Conservation (phyloP, 2,797 vertebrate genomes). For the Diplodus puntazzo region DNA sequence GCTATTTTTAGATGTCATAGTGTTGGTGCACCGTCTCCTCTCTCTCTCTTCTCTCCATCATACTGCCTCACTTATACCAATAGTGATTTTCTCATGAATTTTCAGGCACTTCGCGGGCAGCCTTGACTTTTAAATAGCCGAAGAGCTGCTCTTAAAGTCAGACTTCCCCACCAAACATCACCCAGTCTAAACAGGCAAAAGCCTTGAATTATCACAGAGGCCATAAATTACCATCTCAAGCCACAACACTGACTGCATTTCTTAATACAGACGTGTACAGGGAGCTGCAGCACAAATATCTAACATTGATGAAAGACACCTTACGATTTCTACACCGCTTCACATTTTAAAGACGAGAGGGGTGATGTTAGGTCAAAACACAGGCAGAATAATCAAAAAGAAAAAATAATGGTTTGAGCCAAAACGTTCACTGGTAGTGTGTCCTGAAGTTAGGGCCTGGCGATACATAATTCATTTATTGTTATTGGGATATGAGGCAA, state of each 20-base stretch:
- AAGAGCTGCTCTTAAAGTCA: conserved; percentile 25
- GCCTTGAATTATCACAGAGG: conserved; percentile 14
- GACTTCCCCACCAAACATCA: conserved; percentile 1
- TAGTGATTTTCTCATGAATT: background rate
- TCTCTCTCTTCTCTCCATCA: background rate
- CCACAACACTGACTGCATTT: background rate
- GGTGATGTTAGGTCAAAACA: background rate
- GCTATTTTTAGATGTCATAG: conserved; percentile 11
- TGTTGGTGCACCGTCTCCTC: background rate
- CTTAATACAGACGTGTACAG: conserved; percentile 1
- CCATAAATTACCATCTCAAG: conserved; percentile 31
- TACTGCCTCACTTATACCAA: background rate
- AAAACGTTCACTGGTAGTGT: no score
- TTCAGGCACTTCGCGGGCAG: conserved; percentile 1
- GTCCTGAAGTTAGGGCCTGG: no score
- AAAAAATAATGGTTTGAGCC: background rate
- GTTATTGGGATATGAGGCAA: no score
- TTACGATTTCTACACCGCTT: background rate
- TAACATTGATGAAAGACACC: background rate
- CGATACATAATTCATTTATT: no score
- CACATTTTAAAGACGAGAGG: background rate
- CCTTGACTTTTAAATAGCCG: conserved; percentile 16
- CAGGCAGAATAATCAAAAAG: background rate
- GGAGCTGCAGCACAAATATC: background rate
- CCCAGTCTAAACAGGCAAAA: conserved; percentile 6